A percentile compares a stretch with the other conserved stretches of the same genome.
Evolutionary conservation across 2,797 vertebrate species (phyloP).

Genomic region (Tachyglossus aculeatus): DNA sequence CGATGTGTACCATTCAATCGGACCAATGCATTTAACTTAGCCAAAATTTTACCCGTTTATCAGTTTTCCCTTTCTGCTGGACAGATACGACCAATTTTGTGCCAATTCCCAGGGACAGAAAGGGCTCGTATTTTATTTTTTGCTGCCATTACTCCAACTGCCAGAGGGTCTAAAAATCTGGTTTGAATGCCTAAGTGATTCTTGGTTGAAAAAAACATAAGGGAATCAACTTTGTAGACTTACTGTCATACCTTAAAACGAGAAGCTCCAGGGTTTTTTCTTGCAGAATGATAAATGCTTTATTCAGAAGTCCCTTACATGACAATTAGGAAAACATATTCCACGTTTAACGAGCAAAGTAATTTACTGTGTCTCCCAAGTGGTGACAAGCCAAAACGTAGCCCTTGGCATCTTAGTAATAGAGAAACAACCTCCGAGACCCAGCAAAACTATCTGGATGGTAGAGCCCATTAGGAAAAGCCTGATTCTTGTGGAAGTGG

Average conservation of each 20-base stretch:
- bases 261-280: constrained; percentile 3
- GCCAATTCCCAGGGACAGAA: neutral
- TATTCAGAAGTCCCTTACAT: constrained; percentile 41
- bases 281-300: too few species aligned
- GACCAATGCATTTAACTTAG: neutral
- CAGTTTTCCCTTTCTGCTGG: constrained; percentile 3
- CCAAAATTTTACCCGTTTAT: constrained; percentile 7
- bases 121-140: constrained; percentile 1
- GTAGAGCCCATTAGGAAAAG: neutral
- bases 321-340: neutral
- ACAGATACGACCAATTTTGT: neutral
- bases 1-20: neutral
- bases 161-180: too few species aligned
- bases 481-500: constrained; percentile 18
- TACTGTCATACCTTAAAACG: constrained; percentile 11
- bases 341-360: constrained; percentile 12
- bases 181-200: neutral
- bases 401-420: neutral
- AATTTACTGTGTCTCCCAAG: constrained; percentile 10
- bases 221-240: neutral
- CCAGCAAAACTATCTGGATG: constrained; percentile 22
- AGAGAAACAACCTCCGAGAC: constrained; percentile 9
- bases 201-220: neutral
- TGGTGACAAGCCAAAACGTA: constrained; percentile 21
- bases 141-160: too few species aligned